Conservation (phyloP, 2,113 vertebrate species). For the Hydrochoerus hydrochaeris region DNA sequence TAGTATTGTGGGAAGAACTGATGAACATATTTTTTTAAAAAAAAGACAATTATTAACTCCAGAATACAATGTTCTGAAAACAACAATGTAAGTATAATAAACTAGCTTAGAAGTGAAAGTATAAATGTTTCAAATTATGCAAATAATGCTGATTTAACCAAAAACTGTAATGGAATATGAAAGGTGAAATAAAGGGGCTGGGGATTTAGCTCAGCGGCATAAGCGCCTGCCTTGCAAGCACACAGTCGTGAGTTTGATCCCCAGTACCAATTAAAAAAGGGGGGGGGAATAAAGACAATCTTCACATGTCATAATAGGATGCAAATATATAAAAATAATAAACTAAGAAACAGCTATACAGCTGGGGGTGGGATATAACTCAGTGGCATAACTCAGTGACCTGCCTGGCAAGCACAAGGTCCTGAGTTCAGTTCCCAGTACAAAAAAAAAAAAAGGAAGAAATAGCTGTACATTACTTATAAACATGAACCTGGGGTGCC, state of each 20-base stretch:
- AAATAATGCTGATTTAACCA: not conserved
- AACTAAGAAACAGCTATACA: not conserved
- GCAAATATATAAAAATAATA: not conserved
- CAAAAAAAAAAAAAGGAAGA: too few relatives aligned
- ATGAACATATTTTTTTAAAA: not conserved
- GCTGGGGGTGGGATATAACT: too few relatives aligned
- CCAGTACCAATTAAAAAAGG: too few relatives aligned
- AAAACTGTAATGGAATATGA: not conserved
- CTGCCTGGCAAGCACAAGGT: too few relatives aligned
- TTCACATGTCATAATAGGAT: not conserved
- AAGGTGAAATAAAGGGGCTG: too few relatives aligned
- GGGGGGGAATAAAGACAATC: not conserved
- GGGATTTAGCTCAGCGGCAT: too few relatives aligned
- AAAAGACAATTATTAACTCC: not conserved
- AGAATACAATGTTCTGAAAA: not conserved
- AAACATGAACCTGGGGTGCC: not conserved
- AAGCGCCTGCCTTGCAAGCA: too few relatives aligned
- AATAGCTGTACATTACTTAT: not conserved
- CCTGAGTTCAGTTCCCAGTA: too few relatives aligned
- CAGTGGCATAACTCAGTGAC: too few relatives aligned
- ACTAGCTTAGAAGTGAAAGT: not conserved
- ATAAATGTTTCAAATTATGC: not conserved
- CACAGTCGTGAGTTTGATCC: too few relatives aligned
- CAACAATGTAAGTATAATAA: not conserved
- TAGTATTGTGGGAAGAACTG: not conserved